Evolutionary conservation across 2,797 vertebrate species (phyloP).

Genomic region (Darevskia mixta): DNA sequence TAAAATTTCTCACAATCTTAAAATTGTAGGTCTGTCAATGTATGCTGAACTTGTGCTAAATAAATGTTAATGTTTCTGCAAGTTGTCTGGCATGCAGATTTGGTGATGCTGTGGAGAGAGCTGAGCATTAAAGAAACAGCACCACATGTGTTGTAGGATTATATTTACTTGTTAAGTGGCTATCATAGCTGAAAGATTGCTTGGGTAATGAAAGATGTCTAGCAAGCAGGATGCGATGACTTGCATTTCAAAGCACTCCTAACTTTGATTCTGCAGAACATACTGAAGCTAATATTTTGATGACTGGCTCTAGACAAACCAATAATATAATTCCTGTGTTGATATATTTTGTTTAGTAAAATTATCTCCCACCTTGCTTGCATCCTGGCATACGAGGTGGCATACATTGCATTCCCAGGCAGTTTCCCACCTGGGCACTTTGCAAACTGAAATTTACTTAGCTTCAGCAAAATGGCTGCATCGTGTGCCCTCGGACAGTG

Average conservation of each 20-base stretch:
- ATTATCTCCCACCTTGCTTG: background rate
- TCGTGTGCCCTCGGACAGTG: background rate
- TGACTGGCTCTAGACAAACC: background rate
- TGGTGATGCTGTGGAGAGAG: background rate
- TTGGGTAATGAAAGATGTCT: background rate
- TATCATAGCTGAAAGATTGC: background rate
- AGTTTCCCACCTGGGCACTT: background rate
- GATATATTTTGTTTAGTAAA: background rate
- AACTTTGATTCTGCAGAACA: background rate
- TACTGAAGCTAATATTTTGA: background rate
- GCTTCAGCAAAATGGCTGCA: too few species aligned
- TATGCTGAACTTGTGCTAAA: background rate
- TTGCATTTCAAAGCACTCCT: background rate
- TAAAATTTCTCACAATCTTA: background rate
- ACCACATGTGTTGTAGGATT: background rate
- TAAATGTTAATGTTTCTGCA: background rate
- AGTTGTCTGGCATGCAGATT: background rate
- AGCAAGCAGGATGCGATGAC: background rate
- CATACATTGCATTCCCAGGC: background rate
- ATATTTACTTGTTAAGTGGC: background rate
- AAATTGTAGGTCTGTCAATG: background rate
- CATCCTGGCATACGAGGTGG: rapidly evolving
- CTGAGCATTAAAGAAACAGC: background rate
- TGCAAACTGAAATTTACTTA: background rate
- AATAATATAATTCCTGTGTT: background rate